Conservation (phyloP, 2,888 invertebrate genomes). For the Neoascia interrupta region DNA sequence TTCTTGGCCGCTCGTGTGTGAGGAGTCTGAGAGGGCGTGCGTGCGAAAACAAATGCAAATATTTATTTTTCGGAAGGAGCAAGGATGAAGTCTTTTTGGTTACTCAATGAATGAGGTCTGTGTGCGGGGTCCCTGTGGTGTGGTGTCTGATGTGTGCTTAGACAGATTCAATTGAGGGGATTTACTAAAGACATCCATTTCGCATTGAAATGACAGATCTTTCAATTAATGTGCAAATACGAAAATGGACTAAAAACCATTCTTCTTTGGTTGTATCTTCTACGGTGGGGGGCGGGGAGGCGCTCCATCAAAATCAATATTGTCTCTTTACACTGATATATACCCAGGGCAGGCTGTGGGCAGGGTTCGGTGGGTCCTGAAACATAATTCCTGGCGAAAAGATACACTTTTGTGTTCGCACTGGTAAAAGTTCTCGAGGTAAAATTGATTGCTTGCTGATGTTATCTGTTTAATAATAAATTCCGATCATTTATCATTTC, state of each 20-base stretch:
- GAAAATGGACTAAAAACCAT: too few species aligned
- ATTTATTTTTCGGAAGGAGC: slow-evolving; percentile 3
- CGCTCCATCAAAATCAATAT: slow-evolving; percentile 31
- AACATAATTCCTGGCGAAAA: too few species aligned
- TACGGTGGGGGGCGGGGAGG: too few species aligned
- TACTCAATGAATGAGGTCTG: slow-evolving; percentile 10
- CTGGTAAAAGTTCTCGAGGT: too few species aligned
- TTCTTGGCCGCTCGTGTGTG: slow-evolving; percentile 1
- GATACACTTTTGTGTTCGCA: too few species aligned
- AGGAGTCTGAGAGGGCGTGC: slow-evolving; percentile 10
- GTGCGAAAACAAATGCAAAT: slow-evolving; percentile 19
- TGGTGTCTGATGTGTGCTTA: background rate
- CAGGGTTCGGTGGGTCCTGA: too few species aligned
- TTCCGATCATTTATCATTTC: slow-evolving; percentile 25
- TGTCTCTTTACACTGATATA: slow-evolving; percentile 22
- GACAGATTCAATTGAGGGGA: slow-evolving; percentile 13
- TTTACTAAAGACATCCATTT: slow-evolving; percentile 6
- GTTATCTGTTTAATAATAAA: slow-evolving; percentile 21
- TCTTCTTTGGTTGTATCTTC: too few species aligned
- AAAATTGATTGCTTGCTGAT: slow-evolving; percentile 24
- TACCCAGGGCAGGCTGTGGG: background rate
- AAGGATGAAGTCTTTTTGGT: background rate
- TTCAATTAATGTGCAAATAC: slow-evolving; percentile 32
- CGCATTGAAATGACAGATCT: slow-evolving; percentile 14
- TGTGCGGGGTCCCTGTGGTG: too few species aligned